Base-by-base conservation (phyloP, 1,140 invertebrate genomes). In the Scylla paramamosain region DNA sequence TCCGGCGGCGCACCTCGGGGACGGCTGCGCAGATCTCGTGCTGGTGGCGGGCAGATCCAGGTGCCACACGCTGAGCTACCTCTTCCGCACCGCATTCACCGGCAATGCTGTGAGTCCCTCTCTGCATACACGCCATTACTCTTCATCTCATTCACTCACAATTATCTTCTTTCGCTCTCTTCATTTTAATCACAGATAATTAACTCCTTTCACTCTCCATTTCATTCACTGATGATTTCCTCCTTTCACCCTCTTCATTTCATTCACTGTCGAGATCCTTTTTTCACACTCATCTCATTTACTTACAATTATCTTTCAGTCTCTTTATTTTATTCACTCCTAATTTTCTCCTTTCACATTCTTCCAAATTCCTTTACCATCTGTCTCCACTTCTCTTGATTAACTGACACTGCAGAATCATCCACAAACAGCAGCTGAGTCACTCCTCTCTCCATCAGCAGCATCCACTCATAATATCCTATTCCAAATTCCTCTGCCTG, bases 1-100 rank as follows among this genome's bases (percentile, higher is more conserved):
- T 92, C 98, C 98, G 0, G 98, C 98, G 94, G 98, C 98, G 97
- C 98, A 99, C 97, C 97, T 99, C 10, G 98, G 98, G 0, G 98
- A 99, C 97, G 98, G 98, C 28, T 98, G 98, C 96, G 97, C 98
- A 86, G 98, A 99, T 97, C 97, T 99, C 92, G 98, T 99, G 96
- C 96, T 99, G 39, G 98, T 99, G 31, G 97, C 97, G 83, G 98
- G 98, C 96, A 98, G 98, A 28, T 98, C 98, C 6, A 96, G 98
- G 84, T 96, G 98, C 20, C 98, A 98, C 96, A 98, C 98, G 97
- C 96, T 99, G 29, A 97, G 98, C 96, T 98, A 98, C 96, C 96
- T 98, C 14, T 96, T 98, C 0, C 88, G 97, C 48, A 96, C 96
- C 16, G 96, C 96, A 32, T 96, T 96, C 90, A 96, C 96, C 25